These are phyloP conservation scores for Hormaphis cornu DNA, from an alignment of 1,140 invertebrate genomes.

Conservation along the genomic window DNA sequence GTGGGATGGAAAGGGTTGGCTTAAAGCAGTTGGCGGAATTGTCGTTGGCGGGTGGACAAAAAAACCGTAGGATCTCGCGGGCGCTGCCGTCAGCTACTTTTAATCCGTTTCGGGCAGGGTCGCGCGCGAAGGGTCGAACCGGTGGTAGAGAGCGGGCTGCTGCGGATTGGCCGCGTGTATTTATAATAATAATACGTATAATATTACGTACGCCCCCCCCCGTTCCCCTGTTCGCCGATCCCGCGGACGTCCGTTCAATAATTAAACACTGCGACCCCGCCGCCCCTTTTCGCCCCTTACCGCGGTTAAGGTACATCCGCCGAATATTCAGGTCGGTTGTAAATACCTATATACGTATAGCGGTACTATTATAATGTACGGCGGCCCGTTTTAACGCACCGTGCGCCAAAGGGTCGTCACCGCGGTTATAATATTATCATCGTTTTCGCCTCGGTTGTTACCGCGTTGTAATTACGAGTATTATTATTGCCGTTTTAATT, in stretches of 20 bases:
- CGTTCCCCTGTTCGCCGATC: slow-evolving; percentile 18
- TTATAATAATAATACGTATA: no score
- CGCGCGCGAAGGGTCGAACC: slow-evolving; percentile 17
- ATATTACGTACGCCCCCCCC: no score
- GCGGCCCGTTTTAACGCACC: slow-evolving; percentile 22
- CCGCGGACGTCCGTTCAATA: slow-evolving; percentile 31
- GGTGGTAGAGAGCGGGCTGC: slow-evolving; percentile 14
- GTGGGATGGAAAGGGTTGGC: no score
- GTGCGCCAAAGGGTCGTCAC: slow-evolving; percentile 28
- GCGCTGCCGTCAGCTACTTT: slow-evolving; percentile 18
- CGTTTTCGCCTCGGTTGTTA: slow-evolving; percentile 27
- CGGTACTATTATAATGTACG: no score
- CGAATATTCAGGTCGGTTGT: no score
- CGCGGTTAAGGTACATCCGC: no score
- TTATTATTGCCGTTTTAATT: slow-evolving; percentile 32
- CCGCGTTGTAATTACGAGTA: slow-evolving; percentile 16
- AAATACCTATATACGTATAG: no score
- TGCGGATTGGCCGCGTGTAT: slow-evolving; percentile 16
- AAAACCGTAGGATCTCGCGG: background rate
- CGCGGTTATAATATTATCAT: slow-evolving; percentile 28
- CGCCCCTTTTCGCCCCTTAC: background rate
- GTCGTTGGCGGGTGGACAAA: background rate
- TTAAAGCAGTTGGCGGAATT: no score
- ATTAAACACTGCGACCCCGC: slow-evolving; percentile 16
- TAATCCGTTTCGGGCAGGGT: no score